Evolutionary conservation across 1,140 invertebrate species (phyloP).

Genomic region (Platorchestia sp.): DNA sequence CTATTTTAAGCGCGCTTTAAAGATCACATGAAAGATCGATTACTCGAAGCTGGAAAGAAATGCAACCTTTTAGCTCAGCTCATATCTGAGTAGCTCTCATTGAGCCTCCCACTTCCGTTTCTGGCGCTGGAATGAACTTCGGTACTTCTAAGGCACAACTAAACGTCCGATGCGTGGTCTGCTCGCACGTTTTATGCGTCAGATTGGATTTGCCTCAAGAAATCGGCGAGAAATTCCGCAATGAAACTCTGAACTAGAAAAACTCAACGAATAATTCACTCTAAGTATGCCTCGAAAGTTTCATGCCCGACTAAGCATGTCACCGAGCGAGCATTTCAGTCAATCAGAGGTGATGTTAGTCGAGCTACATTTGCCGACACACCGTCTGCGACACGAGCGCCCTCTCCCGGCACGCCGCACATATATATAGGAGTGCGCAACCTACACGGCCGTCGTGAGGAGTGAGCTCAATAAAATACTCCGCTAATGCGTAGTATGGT

Average conservation of each 20-base stretch:
- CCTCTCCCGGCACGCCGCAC: background rate
- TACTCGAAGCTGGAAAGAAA: background rate
- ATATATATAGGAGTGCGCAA: conserved; percentile 34
- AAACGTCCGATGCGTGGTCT: background rate
- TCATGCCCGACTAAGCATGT: conserved; percentile 40
- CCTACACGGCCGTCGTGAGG: conserved; percentile 53
- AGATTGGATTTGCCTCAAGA: conserved; percentile 4
- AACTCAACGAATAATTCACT: conserved; percentile 40
- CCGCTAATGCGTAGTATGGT: conserved; percentile 48
- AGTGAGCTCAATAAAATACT: conserved; percentile 39
- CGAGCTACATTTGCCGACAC: conserved; percentile 32
- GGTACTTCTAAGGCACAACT: background rate
- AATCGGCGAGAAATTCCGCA: background rate
- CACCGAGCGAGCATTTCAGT: conserved; percentile 41
- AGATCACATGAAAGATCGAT: background rate
- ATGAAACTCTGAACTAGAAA: conserved; percentile 51
- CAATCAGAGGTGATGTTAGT: conserved; percentile 52
- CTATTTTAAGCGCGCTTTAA: background rate
- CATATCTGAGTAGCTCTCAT: background rate
- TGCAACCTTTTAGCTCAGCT: background rate
- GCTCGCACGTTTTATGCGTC: background rate
- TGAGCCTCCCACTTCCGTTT: background rate
- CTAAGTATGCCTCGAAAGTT: conserved; percentile 47
- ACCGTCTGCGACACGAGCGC: conserved; percentile 43
- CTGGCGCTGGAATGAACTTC: background rate